phyloP scores from a whole-genome alignment of 2,113 vertebrate species.

The Rhinopomastus cyanomelas region DNA sequence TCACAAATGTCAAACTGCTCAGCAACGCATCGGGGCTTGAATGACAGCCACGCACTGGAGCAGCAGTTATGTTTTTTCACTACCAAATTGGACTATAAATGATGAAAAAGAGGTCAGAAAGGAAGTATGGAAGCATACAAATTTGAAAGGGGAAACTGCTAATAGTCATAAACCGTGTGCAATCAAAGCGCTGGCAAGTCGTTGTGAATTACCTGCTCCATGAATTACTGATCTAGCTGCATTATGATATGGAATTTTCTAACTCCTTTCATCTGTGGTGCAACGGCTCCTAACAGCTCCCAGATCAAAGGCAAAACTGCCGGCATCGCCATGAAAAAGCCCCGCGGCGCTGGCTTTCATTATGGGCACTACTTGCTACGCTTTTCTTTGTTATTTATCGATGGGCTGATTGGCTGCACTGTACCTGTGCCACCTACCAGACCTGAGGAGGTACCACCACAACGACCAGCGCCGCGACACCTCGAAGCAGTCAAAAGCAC shows the following conservation, averaged over 20 bases:
- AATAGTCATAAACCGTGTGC: slow-evolving; percentile 81
- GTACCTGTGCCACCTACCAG: slow-evolving; percentile 27
- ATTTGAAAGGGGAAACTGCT: slow-evolving; percentile 86
- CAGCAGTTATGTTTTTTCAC: slow-evolving; percentile 79
- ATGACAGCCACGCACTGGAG: slow-evolving; percentile 77
- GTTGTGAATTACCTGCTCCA: slow-evolving; percentile 79
- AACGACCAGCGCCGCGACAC: slow-evolving; percentile 33
- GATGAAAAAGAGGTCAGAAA: slow-evolving; percentile 86
- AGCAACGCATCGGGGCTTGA: slow-evolving; percentile 76
- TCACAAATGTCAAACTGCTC: slow-evolving; percentile 81
- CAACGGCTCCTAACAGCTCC: slow-evolving; percentile 71
- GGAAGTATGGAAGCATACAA: slow-evolving; percentile 84
- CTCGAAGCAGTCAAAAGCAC: slow-evolving; percentile 1
- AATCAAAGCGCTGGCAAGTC: slow-evolving; percentile 83
- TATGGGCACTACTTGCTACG: slow-evolving; percentile 47
- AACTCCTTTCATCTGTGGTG: slow-evolving; percentile 80
- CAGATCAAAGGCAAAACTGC: slow-evolving; percentile 75
- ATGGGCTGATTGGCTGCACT: slow-evolving; percentile 42
- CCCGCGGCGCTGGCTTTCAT: slow-evolving; percentile 37
- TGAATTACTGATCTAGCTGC: slow-evolving; percentile 79
- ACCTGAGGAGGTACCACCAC: slow-evolving; percentile 29
- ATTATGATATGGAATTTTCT: slow-evolving; percentile 82
- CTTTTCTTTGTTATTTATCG: slow-evolving; percentile 50
- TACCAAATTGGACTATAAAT: slow-evolving; percentile 85
- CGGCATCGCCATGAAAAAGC: slow-evolving; percentile 39